Percentiles rank a stretch among this genome's conserved stretches.
Conservation (phyloP, 2,888 invertebrate genomes). For the Atrina japonica region DNA sequence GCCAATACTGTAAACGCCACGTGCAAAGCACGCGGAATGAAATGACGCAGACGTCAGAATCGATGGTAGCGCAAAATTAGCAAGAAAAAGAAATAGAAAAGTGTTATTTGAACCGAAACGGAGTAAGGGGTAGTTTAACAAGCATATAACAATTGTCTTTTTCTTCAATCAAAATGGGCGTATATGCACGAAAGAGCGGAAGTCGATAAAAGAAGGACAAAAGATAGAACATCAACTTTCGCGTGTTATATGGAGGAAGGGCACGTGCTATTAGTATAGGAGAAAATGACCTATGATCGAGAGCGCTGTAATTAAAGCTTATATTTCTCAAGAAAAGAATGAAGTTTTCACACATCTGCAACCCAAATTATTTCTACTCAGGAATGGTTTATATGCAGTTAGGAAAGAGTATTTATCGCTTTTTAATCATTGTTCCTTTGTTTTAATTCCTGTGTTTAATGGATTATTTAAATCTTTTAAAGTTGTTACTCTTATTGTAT, state of each 20-base stretch:
- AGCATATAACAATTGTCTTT: slow-evolving; percentile 47
- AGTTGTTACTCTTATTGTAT: too few relatives aligned
- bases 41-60: slow-evolving; percentile 40
- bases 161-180: slow-evolving; percentile 38
- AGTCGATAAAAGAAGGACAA: slow-evolving; percentile 46
- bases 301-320: slow-evolving; percentile 35
- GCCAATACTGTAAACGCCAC: slow-evolving; percentile 24
- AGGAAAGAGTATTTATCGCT: not conserved
- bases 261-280: slow-evolving; percentile 38
- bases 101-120: slow-evolving; percentile 39
- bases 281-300: slow-evolving; percentile 35
- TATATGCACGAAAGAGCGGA: slow-evolving; percentile 18
- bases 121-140: slow-evolving; percentile 42
- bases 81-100: slow-evolving; percentile 36
- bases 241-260: slow-evolving; percentile 37
- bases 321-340: slow-evolving; percentile 25
- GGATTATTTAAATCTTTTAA: too few relatives aligned
- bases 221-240: slow-evolving; percentile 33
- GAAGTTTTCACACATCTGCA: slow-evolving; percentile 42
- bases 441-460: too few relatives aligned
- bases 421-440: too few relatives aligned
- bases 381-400: not conserved
- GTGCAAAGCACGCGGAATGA: slow-evolving; percentile 33
- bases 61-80: slow-evolving; percentile 42
- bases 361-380: slow-evolving; percentile 7